Evolutionary conservation across 1,140 invertebrate genomes (phyloP).

Genomic region (Lethrus apterus): DNA sequence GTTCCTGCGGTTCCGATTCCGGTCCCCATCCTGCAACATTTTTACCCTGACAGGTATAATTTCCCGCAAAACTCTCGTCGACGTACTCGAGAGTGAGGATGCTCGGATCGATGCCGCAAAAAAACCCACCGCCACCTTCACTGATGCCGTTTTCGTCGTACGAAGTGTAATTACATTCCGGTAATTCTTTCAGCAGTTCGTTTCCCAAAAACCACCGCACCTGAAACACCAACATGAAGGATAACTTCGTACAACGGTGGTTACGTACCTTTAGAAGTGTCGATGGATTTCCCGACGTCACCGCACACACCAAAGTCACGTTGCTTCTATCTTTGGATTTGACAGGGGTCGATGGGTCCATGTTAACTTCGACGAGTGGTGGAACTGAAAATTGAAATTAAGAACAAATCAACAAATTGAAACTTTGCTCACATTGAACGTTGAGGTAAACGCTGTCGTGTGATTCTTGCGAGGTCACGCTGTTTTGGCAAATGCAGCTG

Average conservation of each 20-base stretch:
- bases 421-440: conserved; percentile 65
- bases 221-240: conserved; percentile 23
- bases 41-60: conserved; percentile 81
- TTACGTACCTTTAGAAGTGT: conserved; percentile 51
- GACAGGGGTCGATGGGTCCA: conserved; percentile 66
- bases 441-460: conserved; percentile 62
- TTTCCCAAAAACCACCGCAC: conserved; percentile 70
- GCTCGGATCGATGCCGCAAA: conserved; percentile 79
- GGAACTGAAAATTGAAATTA: conserved; percentile 49
- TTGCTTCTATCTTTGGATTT: conserved; percentile 72
- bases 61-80: conserved; percentile 78
- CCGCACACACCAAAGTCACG: conserved; percentile 74
- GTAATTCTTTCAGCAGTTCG: conserved; percentile 73
- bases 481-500: conserved; percentile 69
- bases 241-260: neutral
- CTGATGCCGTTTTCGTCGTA: conserved; percentile 31
- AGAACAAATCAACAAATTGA: neutral
- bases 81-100: conserved; percentile 75
- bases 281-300: conserved; percentile 59
- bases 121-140: conserved; percentile 37
- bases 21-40: conserved; percentile 81
- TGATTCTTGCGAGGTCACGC: conserved; percentile 62
- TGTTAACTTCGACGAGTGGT: conserved; percentile 66
- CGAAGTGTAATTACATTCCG: conserved; percentile 63
- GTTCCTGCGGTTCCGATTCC: conserved; percentile 61